Evolutionary conservation across 2,888 invertebrate species (phyloP), one percentile per base, ranked within the genome.

Genomic region (Cephonodes hylas): DNA sequence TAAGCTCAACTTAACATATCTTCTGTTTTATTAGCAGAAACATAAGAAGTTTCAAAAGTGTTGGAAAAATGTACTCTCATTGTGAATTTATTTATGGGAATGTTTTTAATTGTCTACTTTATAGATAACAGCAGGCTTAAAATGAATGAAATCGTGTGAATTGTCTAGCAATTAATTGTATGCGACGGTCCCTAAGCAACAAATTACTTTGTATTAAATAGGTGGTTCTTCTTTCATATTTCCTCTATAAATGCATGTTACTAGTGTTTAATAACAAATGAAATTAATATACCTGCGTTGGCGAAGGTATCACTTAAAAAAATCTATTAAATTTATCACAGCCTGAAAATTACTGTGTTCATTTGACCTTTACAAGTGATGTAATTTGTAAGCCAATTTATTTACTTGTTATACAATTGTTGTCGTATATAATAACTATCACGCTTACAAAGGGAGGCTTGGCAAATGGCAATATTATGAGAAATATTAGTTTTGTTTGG

Each of bases 381-480:
- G 27, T 31, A 53, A 31, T 27, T 31, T 3, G 18, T 31, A 53
- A 31, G 25, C 48, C 25, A 48, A 25, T 48, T 48, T 48, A 18
- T 48, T 48, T 48, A 48, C 48, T 48, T n/a, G 18, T 38, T 38
- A 48, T 48, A 48, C 48, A 48, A 48, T 27, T 53, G 53, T 53
- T 53, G 53, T 53, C 53, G 31, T 53, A 53, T 53, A 53, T 53
- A 31, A 48, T 48, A 27, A 53, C n/a, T 53, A 53, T 53, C 53
- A 60, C 48, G 60, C 53, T 60, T 60, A 60, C 27, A 60, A 60
- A 48, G 48, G 46, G 60, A 48, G 60, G 60, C 48, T 60, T 60
- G 13, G 46, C 27, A 60, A 22, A 46, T 59, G 31, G 45, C 53
- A 38, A 53, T 60, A 53, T 42, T 48, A n/a, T 38, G 25, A 23